Conservation (phyloP, 2,797 vertebrate species). For the Sebastes matsubarae region DNA sequence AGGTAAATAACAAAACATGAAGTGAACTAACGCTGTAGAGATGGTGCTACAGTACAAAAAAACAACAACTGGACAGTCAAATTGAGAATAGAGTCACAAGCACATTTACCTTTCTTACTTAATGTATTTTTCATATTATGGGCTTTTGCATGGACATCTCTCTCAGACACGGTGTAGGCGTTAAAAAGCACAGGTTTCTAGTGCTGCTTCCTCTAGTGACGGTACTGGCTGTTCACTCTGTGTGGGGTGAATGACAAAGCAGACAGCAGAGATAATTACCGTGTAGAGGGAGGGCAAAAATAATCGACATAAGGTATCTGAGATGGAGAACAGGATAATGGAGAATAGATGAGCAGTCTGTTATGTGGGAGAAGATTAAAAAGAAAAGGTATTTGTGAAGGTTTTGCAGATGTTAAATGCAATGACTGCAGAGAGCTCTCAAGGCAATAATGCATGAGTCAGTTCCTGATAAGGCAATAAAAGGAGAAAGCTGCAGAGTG, state of each 20-base stretch:
- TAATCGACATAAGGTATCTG: conserved; percentile 15
- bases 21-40: not conserved
- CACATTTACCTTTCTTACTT: not conserved
- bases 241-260: conserved; percentile 42
- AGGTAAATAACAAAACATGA: not conserved
- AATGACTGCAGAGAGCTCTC: conserved; percentile 41
- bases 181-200: conserved; percentile 42
- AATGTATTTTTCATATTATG: conserved; percentile 18
- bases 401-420: conserved; percentile 48
- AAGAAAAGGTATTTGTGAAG: conserved; percentile 24
- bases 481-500: conserved; percentile 20
- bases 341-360: not conserved
- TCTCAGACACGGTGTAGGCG: conserved; percentile 38
- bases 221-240: conserved; percentile 13
- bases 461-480: conserved; percentile 51
- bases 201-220: conserved; percentile 7
- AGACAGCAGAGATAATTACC: conserved; percentile 38
- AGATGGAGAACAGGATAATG: conserved; percentile 29
- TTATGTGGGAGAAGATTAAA: not conserved
- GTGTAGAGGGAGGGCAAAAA: not conserved
- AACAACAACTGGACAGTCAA: not conserved
- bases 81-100: not conserved
- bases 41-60: not conserved
- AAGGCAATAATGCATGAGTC: conserved; percentile 61
- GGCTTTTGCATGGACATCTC: not conserved